Evolutionary conservation across 2,888 invertebrate species (phyloP).

Genomic region (Hyppa rectilinea): DNA sequence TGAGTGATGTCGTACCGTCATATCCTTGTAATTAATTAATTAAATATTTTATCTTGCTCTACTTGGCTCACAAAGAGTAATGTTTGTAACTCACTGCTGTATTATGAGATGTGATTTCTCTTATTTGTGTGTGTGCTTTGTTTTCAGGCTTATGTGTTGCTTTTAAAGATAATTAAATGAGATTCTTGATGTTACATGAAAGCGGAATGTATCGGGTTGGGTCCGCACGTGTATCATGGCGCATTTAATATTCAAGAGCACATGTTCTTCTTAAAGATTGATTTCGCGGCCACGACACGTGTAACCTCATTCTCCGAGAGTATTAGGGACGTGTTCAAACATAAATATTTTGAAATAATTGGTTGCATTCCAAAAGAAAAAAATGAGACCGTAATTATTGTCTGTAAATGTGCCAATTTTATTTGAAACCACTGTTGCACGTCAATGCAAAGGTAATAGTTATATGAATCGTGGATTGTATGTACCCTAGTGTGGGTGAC

Average conservation of each 20-base stretch:
- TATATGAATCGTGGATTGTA: not conserved
- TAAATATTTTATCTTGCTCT: slow-evolving; percentile 67
- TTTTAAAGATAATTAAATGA: slow-evolving; percentile 35
- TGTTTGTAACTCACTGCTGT: slow-evolving; percentile 49
- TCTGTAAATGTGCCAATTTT: not conserved
- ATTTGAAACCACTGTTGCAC: not conserved
- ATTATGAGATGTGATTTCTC: slow-evolving; percentile 57
- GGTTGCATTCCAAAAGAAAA: not conserved
- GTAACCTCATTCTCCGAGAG: not conserved
- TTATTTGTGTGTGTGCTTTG: slow-evolving; percentile 51
- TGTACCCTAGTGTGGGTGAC: too few relatives aligned
- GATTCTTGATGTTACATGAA: slow-evolving; percentile 10
- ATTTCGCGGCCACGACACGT: not conserved
- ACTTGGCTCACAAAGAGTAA: slow-evolving; percentile 57
- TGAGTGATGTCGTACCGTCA: slow-evolving; percentile 58
- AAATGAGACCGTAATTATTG: too few relatives aligned
- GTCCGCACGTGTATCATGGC: too few relatives aligned
- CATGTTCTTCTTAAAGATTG: not conserved
- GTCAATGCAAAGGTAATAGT: not conserved
- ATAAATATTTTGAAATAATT: not conserved
- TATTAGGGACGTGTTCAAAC: not conserved
- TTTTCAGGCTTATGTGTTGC: slow-evolving; percentile 20
- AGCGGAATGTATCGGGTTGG: not conserved
- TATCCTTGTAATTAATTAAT: slow-evolving; percentile 67
- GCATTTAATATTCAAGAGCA: slow-evolving; percentile 9